phyloP scores from a whole-genome alignment of 2,113 vertebrate genomes.

The Tapirus terrestris region DNA sequence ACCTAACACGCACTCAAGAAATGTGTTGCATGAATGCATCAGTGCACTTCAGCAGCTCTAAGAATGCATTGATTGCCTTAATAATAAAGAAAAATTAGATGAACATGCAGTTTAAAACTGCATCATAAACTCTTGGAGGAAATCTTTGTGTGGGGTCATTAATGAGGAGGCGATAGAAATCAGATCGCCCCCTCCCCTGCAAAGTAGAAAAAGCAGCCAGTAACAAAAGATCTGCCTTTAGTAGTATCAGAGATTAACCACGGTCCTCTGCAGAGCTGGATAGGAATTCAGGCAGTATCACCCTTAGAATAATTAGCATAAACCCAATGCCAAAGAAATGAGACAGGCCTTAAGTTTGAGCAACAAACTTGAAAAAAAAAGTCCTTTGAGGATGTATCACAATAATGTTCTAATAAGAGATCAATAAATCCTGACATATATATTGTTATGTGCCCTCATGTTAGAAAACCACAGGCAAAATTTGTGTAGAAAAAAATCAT shows the following conservation, averaged over 20 bases:
- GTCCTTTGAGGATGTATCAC: background rate
- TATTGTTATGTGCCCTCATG: background rate
- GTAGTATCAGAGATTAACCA: background rate
- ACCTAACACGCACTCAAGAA: background rate
- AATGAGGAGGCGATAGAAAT: background rate
- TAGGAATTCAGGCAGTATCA: background rate
- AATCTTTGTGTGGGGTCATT: constrained; percentile 7
- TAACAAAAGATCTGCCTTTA: background rate
- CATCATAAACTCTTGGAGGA: background rate
- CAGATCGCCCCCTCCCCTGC: background rate
- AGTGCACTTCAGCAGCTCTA: background rate
- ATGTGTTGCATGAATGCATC: background rate
- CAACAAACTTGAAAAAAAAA: background rate
- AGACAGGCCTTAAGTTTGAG: background rate
- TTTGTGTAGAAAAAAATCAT: background rate
- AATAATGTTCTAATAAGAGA: background rate
- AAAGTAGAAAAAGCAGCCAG: background rate
- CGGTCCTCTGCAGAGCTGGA: background rate
- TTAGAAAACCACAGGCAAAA: background rate
- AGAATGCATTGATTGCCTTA: background rate
- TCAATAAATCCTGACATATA: background rate
- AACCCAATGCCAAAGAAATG: background rate
- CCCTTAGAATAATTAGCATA: background rate
- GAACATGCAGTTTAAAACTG: background rate
- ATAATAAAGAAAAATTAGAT: background rate